Base-by-base conservation (phyloP, 2,797 vertebrate genomes). In the Periophthalmus magnuspinnatus region DNA sequence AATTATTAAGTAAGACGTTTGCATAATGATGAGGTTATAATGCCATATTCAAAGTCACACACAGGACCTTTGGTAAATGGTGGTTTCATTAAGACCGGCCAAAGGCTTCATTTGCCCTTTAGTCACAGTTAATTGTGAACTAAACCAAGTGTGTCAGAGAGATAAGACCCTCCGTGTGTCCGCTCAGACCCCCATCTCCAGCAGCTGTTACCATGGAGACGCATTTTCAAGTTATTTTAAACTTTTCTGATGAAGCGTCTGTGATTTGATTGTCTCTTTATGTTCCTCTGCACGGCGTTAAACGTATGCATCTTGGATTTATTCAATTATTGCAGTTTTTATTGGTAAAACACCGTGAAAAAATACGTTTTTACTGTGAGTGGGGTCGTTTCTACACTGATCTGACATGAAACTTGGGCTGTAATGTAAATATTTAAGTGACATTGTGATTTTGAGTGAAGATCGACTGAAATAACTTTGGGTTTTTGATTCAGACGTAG, bases 71-170 rank as follows among this genome's bases (percentile, higher is more conserved):
- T 56, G 21, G 54, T 56, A 56, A 56, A 24, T 56, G 5, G 10
- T 22, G 54, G 52, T 55, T 55, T 24, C 21, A 55, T 24, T 55
- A 21, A 55, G 54, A 24, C 4, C 54, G 22, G 9, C 21, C 10
- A 56, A 56, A 56, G 54, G 54, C 54, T 56, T 56, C 21, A 56
- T 56, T 56, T 56, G 54, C 54, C 10, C 54, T 56, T 56, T 56
- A 56, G 54, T 56, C 21, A 14, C 54, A 24, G 54, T 56, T 56
- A 24, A 56, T 28, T 56, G 54, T 56, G 54, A 56, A 56, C 3
- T 10, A 56, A 24, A 56, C 11, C 1, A 14, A 56, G 4, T 56
- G 54, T 56, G 10, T 56, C 22, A 56, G 54, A 56, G 16, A 50
- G 11, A 22, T 56, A 24, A 24, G 21, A 55, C 54, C 54, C 54